These are phyloP conservation scores for Bryconaethiops microstoma DNA, from an alignment of 2,797 vertebrate species.

Conservation along the genomic window DNA sequence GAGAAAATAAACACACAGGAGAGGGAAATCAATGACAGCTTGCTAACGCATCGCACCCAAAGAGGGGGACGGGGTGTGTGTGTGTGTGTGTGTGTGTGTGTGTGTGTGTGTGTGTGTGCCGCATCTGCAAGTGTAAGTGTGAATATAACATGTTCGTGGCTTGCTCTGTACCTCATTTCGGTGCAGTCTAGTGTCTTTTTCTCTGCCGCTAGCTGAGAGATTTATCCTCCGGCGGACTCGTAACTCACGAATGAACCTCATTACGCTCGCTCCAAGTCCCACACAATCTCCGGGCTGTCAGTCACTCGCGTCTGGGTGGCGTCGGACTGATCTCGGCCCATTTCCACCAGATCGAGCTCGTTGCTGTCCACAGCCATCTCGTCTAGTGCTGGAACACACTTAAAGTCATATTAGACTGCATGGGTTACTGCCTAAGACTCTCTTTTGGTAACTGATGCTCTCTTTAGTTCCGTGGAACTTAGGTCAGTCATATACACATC, in stretches of 20 bases:
- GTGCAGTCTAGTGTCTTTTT: constrained; percentile 70
- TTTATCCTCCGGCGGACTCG: constrained; percentile 79
- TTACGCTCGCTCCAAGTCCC: constrained; percentile 65
- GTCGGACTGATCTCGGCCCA: constrained; percentile 52
- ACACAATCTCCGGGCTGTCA: constrained; percentile 76
- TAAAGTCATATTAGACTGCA: constrained; percentile 26
- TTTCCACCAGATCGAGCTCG: constrained; percentile 59
- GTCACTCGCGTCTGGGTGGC: constrained; percentile 78
- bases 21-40: constrained; percentile 49
- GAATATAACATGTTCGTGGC: constrained; percentile 14
- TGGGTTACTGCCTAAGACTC: background rate
- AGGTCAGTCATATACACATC: background rate
- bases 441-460: background rate
- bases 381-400: constrained; percentile 5
- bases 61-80: background rate
- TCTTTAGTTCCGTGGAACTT: background rate
- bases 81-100: constrained; percentile 2
- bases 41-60: constrained; percentile 39
- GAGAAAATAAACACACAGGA: constrained; percentile 49
- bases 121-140: background rate
- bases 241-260: constrained; percentile 81
- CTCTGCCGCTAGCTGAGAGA: constrained; percentile 70
- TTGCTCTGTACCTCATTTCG: constrained; percentile 68
- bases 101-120: background rate
- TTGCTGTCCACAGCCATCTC: constrained; percentile 41